These are phyloP conservation scores for Engystomops pustulosus DNA, from an alignment of 2,113 vertebrate genomes.

Conservation along the genomic window DNA sequence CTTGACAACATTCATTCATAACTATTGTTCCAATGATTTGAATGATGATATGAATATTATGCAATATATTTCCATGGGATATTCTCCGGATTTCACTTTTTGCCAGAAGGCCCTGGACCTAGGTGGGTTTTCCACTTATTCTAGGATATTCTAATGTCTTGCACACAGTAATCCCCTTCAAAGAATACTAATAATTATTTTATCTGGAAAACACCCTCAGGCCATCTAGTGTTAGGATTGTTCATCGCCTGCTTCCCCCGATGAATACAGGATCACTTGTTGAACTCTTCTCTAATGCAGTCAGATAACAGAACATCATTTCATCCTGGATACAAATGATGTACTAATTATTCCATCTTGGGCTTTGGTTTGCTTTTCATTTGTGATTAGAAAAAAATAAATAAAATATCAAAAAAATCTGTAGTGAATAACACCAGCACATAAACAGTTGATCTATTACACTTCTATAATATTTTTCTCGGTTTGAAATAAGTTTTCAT, in stretches of 20 bases:
- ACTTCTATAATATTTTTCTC: too few relatives aligned
- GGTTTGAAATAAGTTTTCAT: too few relatives aligned
- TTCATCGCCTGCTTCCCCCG: background rate
- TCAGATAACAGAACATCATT: background rate
- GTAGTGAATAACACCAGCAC: too few relatives aligned
- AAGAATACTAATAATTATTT: background rate
- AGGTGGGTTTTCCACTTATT: background rate
- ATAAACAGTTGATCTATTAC: too few relatives aligned
- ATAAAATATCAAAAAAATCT: background rate
- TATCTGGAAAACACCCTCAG: slow-evolving; percentile 8
- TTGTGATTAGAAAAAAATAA: background rate
- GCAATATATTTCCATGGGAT: background rate
- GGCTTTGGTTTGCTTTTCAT: background rate
- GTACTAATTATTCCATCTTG: background rate
- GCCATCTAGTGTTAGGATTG: slow-evolving; percentile 1
- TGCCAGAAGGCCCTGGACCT: too few relatives aligned
- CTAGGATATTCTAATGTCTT: background rate
- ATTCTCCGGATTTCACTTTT: background rate
- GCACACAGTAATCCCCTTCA: background rate
- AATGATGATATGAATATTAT: background rate
- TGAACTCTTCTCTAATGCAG: background rate
- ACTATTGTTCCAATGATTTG: background rate
- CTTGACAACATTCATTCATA: background rate
- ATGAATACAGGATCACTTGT: background rate
- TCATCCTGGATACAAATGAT: background rate